Conservation (phyloP, 2,888 invertebrate genomes). For the Hypena proboscidalis region DNA sequence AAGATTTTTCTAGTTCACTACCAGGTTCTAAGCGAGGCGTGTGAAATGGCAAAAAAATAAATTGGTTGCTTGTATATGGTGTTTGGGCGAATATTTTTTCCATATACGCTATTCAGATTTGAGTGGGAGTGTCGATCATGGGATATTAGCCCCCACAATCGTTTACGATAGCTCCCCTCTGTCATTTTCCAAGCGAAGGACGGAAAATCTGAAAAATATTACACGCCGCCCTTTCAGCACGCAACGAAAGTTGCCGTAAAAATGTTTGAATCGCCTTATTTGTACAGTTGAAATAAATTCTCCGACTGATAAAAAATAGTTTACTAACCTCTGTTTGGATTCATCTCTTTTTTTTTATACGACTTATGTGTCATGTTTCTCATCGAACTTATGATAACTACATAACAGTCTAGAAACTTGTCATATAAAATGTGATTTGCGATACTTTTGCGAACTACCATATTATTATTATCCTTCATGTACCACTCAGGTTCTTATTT, state of each 20-base stretch:
- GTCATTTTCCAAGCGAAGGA: conserved; percentile 18
- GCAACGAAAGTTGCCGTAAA: too few relatives aligned
- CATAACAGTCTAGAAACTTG: too few relatives aligned
- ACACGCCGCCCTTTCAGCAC: conserved; percentile 11
- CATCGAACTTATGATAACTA: too few relatives aligned
- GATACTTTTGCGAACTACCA: too few relatives aligned
- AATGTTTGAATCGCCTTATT: too few relatives aligned
- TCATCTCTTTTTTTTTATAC: too few relatives aligned
- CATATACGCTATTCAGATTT: conserved; percentile 24
- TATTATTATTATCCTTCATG: too few relatives aligned
- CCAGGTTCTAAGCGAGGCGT: conserved; percentile 9
- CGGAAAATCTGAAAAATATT: conserved; percentile 25
- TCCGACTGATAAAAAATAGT: too few relatives aligned
- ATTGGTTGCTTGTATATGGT: conserved; percentile 28
- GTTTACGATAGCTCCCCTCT: conserved; percentile 25
- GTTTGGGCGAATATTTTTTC: conserved; percentile 31
- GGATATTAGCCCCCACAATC: conserved; percentile 38
- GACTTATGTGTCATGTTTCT: conserved; percentile 2
- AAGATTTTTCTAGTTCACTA: conserved; percentile 10
- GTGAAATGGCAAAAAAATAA: conserved; percentile 33
- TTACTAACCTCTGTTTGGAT: too few relatives aligned
- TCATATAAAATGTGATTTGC: too few relatives aligned
- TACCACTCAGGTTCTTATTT: too few relatives aligned
- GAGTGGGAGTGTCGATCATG: conserved; percentile 38
- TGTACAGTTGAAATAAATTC: too few relatives aligned